Evolutionary conservation across 2,797 vertebrate genomes (phyloP).

Genomic region (Triplophysa yarkandensis): DNA sequence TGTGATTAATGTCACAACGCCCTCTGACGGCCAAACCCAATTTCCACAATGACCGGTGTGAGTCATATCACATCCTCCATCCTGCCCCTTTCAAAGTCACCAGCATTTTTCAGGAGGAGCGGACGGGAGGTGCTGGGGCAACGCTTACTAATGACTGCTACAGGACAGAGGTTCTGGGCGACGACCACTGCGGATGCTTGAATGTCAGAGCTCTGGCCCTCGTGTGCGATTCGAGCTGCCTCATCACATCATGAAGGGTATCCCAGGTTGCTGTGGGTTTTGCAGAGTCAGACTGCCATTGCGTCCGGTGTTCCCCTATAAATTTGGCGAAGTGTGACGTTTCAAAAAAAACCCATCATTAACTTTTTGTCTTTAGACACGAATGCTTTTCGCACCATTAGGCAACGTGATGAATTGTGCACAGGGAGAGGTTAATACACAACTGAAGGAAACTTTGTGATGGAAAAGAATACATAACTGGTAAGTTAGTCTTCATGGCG

Average conservation of each 20-base stretch:
- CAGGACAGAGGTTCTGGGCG: constrained; percentile 52
- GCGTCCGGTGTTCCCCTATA: constrained; percentile 70
- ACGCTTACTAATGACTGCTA: constrained; percentile 65
- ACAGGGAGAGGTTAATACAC: constrained; percentile 21
- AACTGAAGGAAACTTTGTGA: constrained; percentile 10
- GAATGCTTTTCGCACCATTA: constrained; percentile 34
- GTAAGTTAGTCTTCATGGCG: no score
- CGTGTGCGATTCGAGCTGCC: constrained; percentile 68
- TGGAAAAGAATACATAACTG: neutral
- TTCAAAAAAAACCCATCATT: constrained; percentile 25
- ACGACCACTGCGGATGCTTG: constrained; percentile 63
- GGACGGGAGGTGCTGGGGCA: constrained; percentile 61
- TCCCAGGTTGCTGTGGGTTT: constrained; percentile 72
- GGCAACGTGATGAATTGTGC: constrained; percentile 26
- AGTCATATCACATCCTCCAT: constrained; percentile 52
- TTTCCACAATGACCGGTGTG: constrained; percentile 53
- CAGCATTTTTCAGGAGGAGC: constrained; percentile 43
- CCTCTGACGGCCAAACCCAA: constrained; percentile 64
- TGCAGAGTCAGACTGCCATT: constrained; percentile 76
- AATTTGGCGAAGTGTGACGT: constrained; percentile 55
- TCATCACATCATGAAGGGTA: constrained; percentile 75
- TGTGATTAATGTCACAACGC: constrained; percentile 61
- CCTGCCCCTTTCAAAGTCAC: constrained; percentile 59
- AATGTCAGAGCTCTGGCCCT: constrained; percentile 66
- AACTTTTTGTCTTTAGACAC: constrained; percentile 28